These are phyloP conservation scores for Semaprochilodus insignis DNA, from an alignment of 2,797 vertebrate genomes.

Conservation along the genomic window DNA sequence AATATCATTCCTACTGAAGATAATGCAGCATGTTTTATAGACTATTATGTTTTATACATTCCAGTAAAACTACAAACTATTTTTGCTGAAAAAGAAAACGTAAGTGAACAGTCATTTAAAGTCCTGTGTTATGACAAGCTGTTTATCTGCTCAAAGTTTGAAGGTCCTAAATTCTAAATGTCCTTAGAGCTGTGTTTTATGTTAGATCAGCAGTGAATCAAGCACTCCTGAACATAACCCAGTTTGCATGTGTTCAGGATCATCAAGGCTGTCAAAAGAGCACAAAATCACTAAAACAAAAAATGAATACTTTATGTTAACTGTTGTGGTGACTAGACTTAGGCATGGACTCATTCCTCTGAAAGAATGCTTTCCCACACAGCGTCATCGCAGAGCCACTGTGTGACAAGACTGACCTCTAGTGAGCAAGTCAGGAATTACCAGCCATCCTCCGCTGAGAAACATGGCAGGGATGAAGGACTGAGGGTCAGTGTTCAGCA, in stretches of 20 bases:
- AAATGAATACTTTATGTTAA: not conserved
- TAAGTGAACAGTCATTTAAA: not conserved
- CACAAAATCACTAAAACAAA: not conserved
- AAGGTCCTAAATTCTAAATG: not conserved
- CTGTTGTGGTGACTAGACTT: not conserved
- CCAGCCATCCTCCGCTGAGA: not conserved
- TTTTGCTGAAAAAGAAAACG: not conserved
- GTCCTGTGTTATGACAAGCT: not conserved
- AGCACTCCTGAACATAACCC: not conserved
- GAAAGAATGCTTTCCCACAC: not conserved
- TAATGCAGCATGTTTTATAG: not conserved
- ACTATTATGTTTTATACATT: not conserved
- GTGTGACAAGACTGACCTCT: slow-evolving; percentile 53
- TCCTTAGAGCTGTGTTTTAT: not conserved
- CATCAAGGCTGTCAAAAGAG: slow-evolving; percentile 2
- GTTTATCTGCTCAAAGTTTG: not conserved
- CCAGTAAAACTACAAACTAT: not conserved
- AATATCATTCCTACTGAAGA: no score
- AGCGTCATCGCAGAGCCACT: not conserved
- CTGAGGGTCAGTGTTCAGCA: not conserved
- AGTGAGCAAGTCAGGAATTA: slow-evolving; percentile 27
- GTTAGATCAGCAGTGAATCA: slow-evolving; percentile 15
- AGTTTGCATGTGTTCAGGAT: not conserved
- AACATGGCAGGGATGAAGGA: not conserved
- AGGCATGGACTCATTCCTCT: not conserved